Evolutionary conservation across 2,888 invertebrate species (phyloP).

Genomic region (Leptinotarsa peninsularis): DNA sequence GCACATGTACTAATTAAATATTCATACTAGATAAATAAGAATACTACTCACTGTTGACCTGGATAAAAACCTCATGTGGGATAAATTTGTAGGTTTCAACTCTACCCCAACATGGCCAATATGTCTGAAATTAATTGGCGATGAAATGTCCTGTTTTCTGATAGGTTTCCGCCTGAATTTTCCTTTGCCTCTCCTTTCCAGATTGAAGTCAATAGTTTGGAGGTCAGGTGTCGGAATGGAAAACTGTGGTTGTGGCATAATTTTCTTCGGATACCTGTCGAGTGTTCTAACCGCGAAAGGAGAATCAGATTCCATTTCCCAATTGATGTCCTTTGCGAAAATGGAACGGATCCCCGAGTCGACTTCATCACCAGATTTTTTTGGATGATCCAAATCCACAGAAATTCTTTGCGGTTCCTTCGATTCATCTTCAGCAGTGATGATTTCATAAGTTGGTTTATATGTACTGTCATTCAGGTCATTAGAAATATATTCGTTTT

Average conservation of each 20-base stretch:
- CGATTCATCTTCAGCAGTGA: too few relatives aligned
- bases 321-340: too few relatives aligned
- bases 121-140: constrained; percentile 7
- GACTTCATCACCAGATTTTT: too few relatives aligned
- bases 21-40: neutral
- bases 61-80: constrained; percentile 6
- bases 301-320: too few relatives aligned
- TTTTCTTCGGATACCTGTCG: neutral
- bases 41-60: constrained; percentile 19
- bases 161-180: neutral
- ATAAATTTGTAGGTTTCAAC: neutral
- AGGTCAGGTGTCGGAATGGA: neutral
- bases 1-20: too few relatives aligned
- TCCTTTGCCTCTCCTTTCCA: neutral
- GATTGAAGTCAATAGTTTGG: neutral
- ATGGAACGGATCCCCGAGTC: too few relatives aligned
- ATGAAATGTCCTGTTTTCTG: constrained; percentile 16
- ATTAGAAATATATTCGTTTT: too few relatives aligned
- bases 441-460: too few relatives aligned
- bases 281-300: neutral
- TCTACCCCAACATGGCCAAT: neutral
- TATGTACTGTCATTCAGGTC: too few relatives aligned
- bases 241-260: neutral
- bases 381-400: too few relatives aligned
- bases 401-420: too few relatives aligned